Evolutionary conservation across 1,140 invertebrate species (phyloP).

Genomic region (Cylas formicarius): DNA sequence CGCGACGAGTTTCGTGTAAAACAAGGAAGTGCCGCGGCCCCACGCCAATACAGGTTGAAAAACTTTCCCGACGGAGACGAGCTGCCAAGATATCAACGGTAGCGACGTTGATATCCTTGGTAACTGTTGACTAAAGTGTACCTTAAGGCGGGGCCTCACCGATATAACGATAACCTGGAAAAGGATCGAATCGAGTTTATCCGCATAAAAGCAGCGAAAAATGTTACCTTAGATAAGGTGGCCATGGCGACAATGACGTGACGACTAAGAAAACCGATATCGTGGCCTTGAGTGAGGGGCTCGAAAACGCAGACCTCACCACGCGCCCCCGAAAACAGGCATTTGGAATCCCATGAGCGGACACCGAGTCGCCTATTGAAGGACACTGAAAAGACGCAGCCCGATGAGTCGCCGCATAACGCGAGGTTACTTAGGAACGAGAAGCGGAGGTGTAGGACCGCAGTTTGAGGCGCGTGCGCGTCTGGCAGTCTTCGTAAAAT

Average conservation of each 20-base stretch:
- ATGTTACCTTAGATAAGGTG: constrained; percentile 77
- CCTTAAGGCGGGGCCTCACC: constrained; percentile 62
- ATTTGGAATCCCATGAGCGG: constrained; percentile 78
- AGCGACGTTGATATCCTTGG: constrained; percentile 59
- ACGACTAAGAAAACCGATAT: constrained; percentile 63
- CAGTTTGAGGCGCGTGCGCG: constrained; percentile 79
- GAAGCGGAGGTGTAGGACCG: constrained; percentile 80
- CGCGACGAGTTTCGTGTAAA: constrained; percentile 61
- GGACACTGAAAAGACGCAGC: constrained; percentile 93
- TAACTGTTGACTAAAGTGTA: constrained; percentile 43
- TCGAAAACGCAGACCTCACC: constrained; percentile 91
- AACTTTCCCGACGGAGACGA: constrained; percentile 70
- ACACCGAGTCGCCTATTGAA: constrained; percentile 87
- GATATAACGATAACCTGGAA: constrained; percentile 61
- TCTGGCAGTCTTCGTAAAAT: constrained; percentile 75
- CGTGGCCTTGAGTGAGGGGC: constrained; percentile 65
- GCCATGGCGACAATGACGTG: constrained; percentile 84
- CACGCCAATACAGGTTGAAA: constrained; percentile 80
- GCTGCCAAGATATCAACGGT: constrained; percentile 87
- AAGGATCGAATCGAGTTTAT: constrained; percentile 1
- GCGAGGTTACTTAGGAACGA: constrained; percentile 49
- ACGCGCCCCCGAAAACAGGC: constrained; percentile 86
- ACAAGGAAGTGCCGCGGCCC: constrained; percentile 68
- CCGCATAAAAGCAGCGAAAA: neutral
- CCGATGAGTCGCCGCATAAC: constrained; percentile 88